phyloP scores from a whole-genome alignment of 2,113 vertebrate genomes.

The Acrocephalus arundinaceus region DNA sequence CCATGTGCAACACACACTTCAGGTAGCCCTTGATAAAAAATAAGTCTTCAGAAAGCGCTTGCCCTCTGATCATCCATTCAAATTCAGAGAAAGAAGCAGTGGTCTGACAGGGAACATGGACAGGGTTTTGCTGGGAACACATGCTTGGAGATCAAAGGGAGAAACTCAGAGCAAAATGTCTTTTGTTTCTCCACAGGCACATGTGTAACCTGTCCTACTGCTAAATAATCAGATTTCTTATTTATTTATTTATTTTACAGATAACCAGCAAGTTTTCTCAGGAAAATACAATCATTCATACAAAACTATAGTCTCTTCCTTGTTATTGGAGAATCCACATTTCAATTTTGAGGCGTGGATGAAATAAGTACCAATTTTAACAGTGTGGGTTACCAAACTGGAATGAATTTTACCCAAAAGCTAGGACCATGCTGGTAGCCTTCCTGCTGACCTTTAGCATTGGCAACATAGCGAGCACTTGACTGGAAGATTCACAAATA shows the following conservation, averaged over 20 bases:
- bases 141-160: neutral
- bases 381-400: neutral
- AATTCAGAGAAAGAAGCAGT: neutral
- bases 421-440: neutral
- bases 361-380: neutral
- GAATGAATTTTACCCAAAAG: neutral
- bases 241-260: neutral
- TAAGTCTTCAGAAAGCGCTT: neutral
- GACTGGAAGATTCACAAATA: neutral
- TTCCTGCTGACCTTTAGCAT: neutral
- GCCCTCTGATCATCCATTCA: neutral
- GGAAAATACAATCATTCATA: neutral
- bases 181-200: neutral
- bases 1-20: fast-evolving
- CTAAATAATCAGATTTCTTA: neutral
- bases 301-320: neutral
- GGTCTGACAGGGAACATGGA: neutral
- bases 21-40: neutral
- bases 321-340: neutral
- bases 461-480: neutral
- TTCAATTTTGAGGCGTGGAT: neutral
- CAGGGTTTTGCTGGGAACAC: neutral
- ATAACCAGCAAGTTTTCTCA: neutral
- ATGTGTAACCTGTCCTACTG: neutral
- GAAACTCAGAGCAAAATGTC: neutral